A percentile compares a stretch with the other conserved stretches of the same genome.
Evolutionary conservation across 2,797 vertebrate species (phyloP).

Genomic region (Siniperca obscura): DNA sequence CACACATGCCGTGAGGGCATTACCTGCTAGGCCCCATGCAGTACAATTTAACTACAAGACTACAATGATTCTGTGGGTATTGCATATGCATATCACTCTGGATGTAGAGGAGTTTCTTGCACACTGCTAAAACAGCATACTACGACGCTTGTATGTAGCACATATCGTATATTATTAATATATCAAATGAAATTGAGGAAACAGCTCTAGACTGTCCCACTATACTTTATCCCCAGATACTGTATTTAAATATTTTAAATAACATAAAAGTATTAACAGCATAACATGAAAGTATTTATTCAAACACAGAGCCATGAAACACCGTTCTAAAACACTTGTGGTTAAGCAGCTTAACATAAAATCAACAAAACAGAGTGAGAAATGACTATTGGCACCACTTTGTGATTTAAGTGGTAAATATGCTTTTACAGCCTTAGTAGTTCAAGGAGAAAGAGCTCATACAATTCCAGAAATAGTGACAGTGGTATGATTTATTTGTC

Average conservation of each 20-base stretch:
- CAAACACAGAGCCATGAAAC: background rate
- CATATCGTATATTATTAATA: background rate
- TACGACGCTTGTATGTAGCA: background rate
- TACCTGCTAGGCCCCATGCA: background rate
- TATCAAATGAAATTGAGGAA: background rate
- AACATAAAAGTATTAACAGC: background rate
- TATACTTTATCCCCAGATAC: background rate
- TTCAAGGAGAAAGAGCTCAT: constrained; percentile 13
- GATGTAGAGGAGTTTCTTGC: background rate
- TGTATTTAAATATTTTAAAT: constrained; percentile 5
- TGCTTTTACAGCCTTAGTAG: background rate
- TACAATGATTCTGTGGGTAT: background rate
- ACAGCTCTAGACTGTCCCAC: background rate
- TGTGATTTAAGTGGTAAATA: constrained; percentile 9
- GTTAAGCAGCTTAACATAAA: background rate
- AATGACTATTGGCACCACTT: background rate
- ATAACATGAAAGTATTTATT: background rate
- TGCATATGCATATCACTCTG: background rate
- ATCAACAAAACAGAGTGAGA: background rate
- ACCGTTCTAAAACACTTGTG: background rate
- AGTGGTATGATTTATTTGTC: constrained; percentile 10
- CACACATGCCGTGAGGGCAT: background rate
- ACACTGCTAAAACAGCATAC: background rate
- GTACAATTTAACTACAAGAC: background rate
- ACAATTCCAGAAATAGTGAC: background rate